phyloP scores from a whole-genome alignment of 2,113 vertebrate genomes.

The Antigone vipio region DNA sequence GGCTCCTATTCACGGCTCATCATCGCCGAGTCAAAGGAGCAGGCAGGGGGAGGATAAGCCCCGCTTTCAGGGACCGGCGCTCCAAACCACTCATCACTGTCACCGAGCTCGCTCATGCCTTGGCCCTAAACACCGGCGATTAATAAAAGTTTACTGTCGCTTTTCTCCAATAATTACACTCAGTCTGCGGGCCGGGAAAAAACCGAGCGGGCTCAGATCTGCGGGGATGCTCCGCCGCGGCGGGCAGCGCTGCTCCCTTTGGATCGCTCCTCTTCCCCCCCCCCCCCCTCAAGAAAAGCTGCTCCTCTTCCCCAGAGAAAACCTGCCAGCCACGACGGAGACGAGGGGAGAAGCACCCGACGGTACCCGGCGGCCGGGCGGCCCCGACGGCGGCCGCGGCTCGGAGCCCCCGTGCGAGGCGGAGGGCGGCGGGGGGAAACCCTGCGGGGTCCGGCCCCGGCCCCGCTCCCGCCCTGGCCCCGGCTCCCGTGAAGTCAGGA shows the following conservation, averaged over 20 bases:
- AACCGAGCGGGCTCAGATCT: background rate
- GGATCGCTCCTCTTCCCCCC: background rate
- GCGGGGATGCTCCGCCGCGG: background rate
- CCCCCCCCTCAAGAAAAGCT: background rate
- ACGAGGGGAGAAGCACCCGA: background rate
- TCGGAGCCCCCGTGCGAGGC: background rate
- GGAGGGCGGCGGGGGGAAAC: background rate
- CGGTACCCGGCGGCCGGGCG: background rate
- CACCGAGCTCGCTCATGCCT: conserved; percentile 22
- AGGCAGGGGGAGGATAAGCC: conserved; percentile 55
- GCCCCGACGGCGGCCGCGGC: background rate
- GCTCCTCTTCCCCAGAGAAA: background rate
- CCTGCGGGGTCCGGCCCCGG: background rate
- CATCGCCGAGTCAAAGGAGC: conserved; percentile 51
- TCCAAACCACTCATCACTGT: conserved; percentile 66
- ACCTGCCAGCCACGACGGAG: background rate
- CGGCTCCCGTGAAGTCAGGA: background rate
- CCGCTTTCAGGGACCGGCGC: conserved; percentile 62
- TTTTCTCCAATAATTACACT: background rate
- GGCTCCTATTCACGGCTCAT: conserved; percentile 65
- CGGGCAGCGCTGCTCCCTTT: background rate
- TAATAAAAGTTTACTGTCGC: conserved; percentile 37
- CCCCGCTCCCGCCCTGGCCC: background rate
- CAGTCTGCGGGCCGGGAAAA: background rate
- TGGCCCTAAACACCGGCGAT: conserved; percentile 37